These are phyloP conservation scores for Andrena flavipes DNA, from an alignment of 2,888 invertebrate genomes.

Conservation along the genomic window DNA sequence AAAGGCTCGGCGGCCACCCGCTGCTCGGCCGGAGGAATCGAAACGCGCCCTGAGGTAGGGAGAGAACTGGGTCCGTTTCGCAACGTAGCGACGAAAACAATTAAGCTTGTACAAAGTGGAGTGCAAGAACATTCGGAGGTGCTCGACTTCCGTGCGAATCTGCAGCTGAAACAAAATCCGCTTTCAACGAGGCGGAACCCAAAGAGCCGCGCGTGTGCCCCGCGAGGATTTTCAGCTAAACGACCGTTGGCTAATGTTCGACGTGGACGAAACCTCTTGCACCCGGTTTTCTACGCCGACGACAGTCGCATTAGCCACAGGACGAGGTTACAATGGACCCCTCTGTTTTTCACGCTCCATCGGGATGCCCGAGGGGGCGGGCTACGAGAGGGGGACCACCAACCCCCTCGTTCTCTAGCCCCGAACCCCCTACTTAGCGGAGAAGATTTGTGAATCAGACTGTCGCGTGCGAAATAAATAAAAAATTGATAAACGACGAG, in stretches of 20 bases:
- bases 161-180: constrained; percentile 73
- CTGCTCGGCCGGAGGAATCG: neutral
- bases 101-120: constrained; percentile 15
- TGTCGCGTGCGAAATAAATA: constrained; percentile 55
- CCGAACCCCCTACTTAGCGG: constrained; percentile 65
- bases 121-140: constrained; percentile 14
- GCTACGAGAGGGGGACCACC: constrained; percentile 30
- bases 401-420: constrained; percentile 50
- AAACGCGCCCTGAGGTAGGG: neutral
- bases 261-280: constrained; percentile 54
- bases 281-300: constrained; percentile 66
- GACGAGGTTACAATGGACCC: constrained; percentile 76
- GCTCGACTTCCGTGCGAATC: constrained; percentile 70
- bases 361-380: constrained; percentile 49
- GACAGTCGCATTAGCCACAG: constrained; percentile 78
- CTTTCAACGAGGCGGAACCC: constrained; percentile 68
- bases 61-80: constrained; percentile 14
- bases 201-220: constrained; percentile 35
- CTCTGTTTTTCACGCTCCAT: constrained; percentile 75
- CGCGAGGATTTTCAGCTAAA: constrained; percentile 71
- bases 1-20: neutral
- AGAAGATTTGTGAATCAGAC: constrained; percentile 65
- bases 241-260: constrained; percentile 75
- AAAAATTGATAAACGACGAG: constrained; percentile 60
- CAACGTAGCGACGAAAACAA: constrained; percentile 11